Evolutionary conservation across 2,888 invertebrate species (phyloP).

Genomic region (Lithophane leautieri): DNA sequence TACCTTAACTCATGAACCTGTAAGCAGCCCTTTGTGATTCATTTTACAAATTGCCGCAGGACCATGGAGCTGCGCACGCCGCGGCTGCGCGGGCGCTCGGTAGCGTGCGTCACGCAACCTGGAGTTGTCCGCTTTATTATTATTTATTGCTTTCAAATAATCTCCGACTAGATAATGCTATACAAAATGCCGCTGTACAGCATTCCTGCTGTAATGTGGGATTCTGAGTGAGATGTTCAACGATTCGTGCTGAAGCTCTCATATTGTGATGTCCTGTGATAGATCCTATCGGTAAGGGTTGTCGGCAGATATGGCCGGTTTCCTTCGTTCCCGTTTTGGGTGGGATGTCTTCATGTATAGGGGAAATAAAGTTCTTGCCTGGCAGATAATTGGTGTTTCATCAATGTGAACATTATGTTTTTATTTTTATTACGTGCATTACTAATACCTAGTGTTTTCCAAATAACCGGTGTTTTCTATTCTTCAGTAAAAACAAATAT

Average conservation of each 20-base stretch:
- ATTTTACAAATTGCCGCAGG: constrained; percentile 55
- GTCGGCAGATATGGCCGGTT: constrained; percentile 26
- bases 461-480: neutral
- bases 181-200: constrained; percentile 72
- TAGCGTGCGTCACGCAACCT: constrained; percentile 88
- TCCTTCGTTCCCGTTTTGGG: constrained; percentile 21
- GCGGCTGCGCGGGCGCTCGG: constrained; percentile 67
- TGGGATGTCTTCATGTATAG: constrained; percentile 9
- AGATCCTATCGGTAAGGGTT: constrained; percentile 52
- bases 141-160: constrained; percentile 89
- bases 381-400: neutral
- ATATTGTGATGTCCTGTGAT: constrained; percentile 52
- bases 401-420: neutral
- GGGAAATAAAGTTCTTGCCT: constrained; percentile 1
- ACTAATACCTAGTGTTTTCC: neutral
- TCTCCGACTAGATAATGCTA: constrained; percentile 80
- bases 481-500: neutral
- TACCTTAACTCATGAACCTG: constrained; percentile 17
- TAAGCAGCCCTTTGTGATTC: constrained; percentile 33
- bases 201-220: constrained; percentile 71
- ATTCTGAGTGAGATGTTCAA: constrained; percentile 72
- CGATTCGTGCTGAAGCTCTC: constrained; percentile 51
- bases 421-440: neutral
- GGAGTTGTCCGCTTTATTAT: constrained; percentile 85
- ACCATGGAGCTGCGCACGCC: constrained; percentile 53